A percentile compares a stretch with the other conserved stretches of the same genome.
phyloP scores from a whole-genome alignment of 2,888 invertebrate species.

The Trichopoda pennipes region DNA sequence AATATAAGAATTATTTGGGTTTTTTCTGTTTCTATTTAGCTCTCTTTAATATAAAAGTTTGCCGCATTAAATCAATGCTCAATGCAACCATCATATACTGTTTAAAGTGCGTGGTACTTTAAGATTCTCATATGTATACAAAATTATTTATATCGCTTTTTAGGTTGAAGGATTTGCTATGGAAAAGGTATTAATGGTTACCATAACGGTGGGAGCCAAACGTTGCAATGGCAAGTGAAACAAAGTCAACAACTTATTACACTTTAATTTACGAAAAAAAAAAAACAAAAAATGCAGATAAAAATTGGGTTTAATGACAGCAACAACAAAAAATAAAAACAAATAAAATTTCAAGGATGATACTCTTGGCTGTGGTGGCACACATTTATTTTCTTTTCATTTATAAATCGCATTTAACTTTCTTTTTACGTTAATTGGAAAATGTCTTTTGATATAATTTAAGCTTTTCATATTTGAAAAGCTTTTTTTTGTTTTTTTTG shows the following conservation, averaged over 20 bases:
- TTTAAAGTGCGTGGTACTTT: conserved; percentile 38
- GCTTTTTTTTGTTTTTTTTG: background rate
- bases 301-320: conserved; percentile 17
- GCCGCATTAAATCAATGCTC: conserved; percentile 36
- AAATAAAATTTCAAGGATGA: conserved; percentile 19
- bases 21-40: conserved; percentile 1
- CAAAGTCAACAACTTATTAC: conserved; percentile 43
- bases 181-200: conserved; percentile 6
- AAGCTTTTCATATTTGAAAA: conserved; percentile 18
- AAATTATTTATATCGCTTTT: conserved; percentile 11
- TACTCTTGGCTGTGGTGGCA: background rate
- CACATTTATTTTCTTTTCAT: background rate
- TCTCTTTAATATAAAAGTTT: conserved; percentile 22
- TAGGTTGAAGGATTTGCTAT: conserved; percentile 7
- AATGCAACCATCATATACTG: conserved; percentile 32
- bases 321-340: background rate
- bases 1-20: conserved; percentile 1
- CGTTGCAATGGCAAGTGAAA: conserved; percentile 21
- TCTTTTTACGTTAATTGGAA: conserved; percentile 28
- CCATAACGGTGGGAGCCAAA: background rate
- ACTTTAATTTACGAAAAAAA: conserved; percentile 3
- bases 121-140: background rate
- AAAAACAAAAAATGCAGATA: conserved; percentile 20
- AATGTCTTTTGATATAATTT: conserved; percentile 14
- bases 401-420: conserved; percentile 2